phyloP scores from a whole-genome alignment of 2,888 invertebrate species.

The Camptogramma bilineatum region DNA sequence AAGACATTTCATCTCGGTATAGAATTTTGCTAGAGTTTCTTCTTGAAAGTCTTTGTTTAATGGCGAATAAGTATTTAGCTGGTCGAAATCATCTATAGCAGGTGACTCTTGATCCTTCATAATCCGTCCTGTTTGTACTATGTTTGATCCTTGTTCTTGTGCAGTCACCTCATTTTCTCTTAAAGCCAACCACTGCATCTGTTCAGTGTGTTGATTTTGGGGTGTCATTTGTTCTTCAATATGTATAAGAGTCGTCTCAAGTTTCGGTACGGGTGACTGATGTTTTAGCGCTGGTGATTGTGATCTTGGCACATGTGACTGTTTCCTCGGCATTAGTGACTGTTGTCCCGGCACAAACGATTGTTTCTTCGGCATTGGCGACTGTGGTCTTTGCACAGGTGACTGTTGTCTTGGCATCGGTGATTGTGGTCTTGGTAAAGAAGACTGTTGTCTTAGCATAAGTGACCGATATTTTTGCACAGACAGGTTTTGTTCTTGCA shows the following conservation, averaged over 20 bases:
- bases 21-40: background rate
- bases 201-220: background rate
- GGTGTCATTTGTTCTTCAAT: constrained; percentile 2
- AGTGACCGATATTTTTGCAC: background rate
- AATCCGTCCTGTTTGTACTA: constrained; percentile 3
- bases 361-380: background rate
- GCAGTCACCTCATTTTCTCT: background rate
- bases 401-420: background rate
- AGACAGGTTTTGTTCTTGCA: constrained; percentile 3
- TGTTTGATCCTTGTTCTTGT: background rate
- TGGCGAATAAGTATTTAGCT: constrained; percentile 7
- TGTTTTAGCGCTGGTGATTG: background rate
- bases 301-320: background rate
- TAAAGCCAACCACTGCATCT: background rate
- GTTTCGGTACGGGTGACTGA: background rate
- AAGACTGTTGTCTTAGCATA: background rate
- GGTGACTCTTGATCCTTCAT: constrained; percentile 1
- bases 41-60: background rate
- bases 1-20: constrained; percentile 21
- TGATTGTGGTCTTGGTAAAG: background rate
- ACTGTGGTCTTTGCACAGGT: background rate
- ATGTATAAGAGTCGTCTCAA: background rate
- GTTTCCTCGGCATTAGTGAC: background rate
- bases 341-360: too few relatives aligned
- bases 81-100: constrained; percentile 9